These are phyloP conservation scores for Drosophila meridiana DNA, from an alignment of 2,888 invertebrate genomes.

Conservation along the genomic window DNA sequence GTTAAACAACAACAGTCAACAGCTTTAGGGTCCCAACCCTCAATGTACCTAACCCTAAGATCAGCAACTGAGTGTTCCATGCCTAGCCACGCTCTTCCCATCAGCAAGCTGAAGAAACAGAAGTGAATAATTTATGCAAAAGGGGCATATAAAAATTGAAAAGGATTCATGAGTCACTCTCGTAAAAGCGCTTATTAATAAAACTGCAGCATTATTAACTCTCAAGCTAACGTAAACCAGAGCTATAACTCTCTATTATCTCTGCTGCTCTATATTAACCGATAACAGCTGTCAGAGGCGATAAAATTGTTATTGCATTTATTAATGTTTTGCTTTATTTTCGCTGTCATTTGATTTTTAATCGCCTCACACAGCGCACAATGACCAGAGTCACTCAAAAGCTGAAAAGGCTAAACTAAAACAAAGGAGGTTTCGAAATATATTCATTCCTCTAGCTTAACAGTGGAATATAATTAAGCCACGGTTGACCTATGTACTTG, in stretches of 20 bases:
- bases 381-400: background rate
- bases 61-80: background rate
- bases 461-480: constrained; percentile 6
- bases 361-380: background rate
- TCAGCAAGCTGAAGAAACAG: background rate
- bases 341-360: background rate
- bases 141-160: background rate
- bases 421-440: constrained; percentile 1
- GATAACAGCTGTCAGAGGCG: background rate
- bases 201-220: background rate
- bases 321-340: background rate
- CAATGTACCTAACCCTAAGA: background rate
- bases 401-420: background rate
- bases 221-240: background rate
- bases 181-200: background rate
- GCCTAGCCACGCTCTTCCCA: background rate
- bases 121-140: background rate
- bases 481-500: background rate
- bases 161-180: background rate
- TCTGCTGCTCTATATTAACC: background rate
- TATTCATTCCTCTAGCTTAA: background rate
- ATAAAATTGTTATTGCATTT: background rate
- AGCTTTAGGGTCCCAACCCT: background rate
- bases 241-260: background rate
- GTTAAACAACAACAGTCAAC: background rate